Evolutionary conservation across 2,113 vertebrate genomes (phyloP), one percentile per base, ranked within the genome.

Genomic region (Xenotilapia leptura): DNA sequence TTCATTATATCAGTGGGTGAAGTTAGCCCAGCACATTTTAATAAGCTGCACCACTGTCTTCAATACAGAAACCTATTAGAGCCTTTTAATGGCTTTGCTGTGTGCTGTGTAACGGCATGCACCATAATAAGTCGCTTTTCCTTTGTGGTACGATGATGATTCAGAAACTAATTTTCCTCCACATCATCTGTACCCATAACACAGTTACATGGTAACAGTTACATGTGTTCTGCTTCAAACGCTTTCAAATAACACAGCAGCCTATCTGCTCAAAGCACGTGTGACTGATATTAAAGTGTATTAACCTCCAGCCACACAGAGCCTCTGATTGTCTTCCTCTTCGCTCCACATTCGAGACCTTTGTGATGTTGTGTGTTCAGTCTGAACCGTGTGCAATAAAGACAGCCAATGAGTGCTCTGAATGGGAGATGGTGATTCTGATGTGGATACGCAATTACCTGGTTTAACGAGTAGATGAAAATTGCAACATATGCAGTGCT

Each of bases 1-100:
- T 93, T 87, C 42, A 60, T 84, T 83, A 60, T 21, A 82, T 77
- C 55, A 84, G 51, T 38, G 75, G 47, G 80, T 80, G 81, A 88
- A 75, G 82, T 60, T 80, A 28, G 23, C 49, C 84, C 53, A 38
- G 73, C 89, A 85, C 80, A 79, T 89, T 93, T 90, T 89, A 88
- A 92, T 90, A 87, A 92, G 85, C 86, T 80, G 10, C 40, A 90
- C 83, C 58, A 60, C 68, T 47, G 7, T 54, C 56, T 45, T 79
- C 40, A n/a, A 21, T 42, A 75, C 28, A 83, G 75, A 86, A 56
- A 85, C 33, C 86, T 49, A 84, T 91, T 88, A 88, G 70, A 40
- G 80, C 70, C 80, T 19, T 31, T 62, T 70, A 80, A 89, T 86
- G 55, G 58, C 83, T 60, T 75, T 73, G 45, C 31, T 49, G 21